Evolutionary conservation across 2,797 vertebrate species (phyloP), one percentile per base, ranked within the genome.

Genomic region (Mus spretus): DNA sequence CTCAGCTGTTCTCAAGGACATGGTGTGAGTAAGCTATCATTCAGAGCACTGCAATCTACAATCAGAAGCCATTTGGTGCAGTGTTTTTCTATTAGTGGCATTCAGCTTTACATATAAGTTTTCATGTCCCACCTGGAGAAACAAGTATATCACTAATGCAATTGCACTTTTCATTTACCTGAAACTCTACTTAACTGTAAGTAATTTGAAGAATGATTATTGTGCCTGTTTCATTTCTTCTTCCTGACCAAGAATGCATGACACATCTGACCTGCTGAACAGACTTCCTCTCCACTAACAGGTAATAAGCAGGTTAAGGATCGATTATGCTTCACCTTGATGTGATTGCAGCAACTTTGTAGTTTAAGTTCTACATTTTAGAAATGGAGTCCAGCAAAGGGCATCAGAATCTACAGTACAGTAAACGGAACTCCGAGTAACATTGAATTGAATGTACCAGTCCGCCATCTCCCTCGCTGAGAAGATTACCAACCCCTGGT

Each of bases 161-260:
- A 97, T 97, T 97, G 93, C 94, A 98, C 92, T 97, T 97, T 87
- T 94, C 93, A 88, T 96, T 97, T 95, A 92, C 90, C 72, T 59
- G 24, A 89, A 97, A 83, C 44, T 96, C 55, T 97, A 91, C 83
- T 96, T 97, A 93, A 97, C 89, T 22, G 92, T 75, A 96, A 96
- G 40, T 96, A 97, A 96, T 97, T n/a, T 95, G 40, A 95, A 94
- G 77, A 55, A 78, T 95, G 50, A 82, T 96, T 93, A 89, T 75
- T 28, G 81, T 87, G 47, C 63, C 90, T 92, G 9, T 96, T 97
- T 86, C 47, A 82, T 92, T 93, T 96, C 63, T 95, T 94, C 72
- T 79, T 96, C 63, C 67, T 89, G 37, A 88, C 50, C 50, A 96
- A 90, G 44, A 97, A 90, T 19, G 94, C 57, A 78, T 94, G 88